A percentile compares a stretch with the other conserved stretches of the same genome.
These are phyloP conservation scores for Vollenhovia emeryi DNA, from an alignment of 1,140 invertebrate genomes.

Conservation along the genomic window DNA sequence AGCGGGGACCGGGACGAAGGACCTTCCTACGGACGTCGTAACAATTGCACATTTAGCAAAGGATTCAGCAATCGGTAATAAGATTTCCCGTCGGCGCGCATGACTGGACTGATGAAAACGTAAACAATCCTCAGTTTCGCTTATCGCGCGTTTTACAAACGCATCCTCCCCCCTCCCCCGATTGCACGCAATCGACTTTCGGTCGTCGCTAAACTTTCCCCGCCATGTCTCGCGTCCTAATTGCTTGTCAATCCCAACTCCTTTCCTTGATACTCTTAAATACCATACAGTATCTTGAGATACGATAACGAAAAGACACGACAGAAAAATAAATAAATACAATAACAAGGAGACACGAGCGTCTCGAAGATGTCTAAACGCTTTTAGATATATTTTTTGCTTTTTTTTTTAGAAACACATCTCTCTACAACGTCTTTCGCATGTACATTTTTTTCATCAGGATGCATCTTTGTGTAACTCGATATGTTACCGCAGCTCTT, in stretches of 20 bases:
- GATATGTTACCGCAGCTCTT: constrained; percentile 11
- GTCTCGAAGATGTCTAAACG: not conserved
- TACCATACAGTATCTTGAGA: constrained; percentile 33
- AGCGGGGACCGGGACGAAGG: constrained; percentile 32
- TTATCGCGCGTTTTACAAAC: not conserved
- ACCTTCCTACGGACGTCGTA: constrained; percentile 43
- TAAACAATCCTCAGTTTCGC: constrained; percentile 13
- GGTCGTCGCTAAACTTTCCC: not conserved
- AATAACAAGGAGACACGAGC: constrained; percentile 27
- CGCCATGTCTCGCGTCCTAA: not conserved
- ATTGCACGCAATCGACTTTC: constrained; percentile 31
- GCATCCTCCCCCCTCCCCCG: not conserved
- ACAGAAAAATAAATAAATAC: constrained; percentile 38
- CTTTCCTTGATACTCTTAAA: not conserved
- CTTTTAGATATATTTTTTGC: too few species aligned
- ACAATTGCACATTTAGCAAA: constrained; percentile 50
- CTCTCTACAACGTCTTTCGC: not conserved
- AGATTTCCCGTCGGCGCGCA: constrained; percentile 14
- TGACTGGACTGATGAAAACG: not conserved
- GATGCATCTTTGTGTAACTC: not conserved
- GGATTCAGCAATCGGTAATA: constrained; percentile 35
- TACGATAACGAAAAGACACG: constrained; percentile 5
- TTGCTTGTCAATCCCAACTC: constrained; percentile 3
- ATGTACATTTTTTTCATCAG: not conserved
- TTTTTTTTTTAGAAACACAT: not conserved